Percentiles rank a stretch among this genome's conserved stretches.
These are phyloP conservation scores for Rhyzopertha dominica DNA, from an alignment of 1,140 invertebrate genomes.

Conservation along the genomic window DNA sequence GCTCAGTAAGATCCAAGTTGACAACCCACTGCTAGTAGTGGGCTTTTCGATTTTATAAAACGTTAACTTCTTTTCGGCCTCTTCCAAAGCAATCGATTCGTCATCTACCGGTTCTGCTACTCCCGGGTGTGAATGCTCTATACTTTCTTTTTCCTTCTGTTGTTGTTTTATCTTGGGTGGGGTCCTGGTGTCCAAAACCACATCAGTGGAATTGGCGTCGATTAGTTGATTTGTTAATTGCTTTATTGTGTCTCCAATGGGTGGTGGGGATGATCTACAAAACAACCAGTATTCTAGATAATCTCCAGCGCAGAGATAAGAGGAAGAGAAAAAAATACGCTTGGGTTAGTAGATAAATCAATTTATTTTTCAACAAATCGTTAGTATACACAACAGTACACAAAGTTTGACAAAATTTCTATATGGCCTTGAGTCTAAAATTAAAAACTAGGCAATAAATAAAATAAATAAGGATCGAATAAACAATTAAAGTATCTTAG, in stretches of 20 bases:
- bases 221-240: constrained; percentile 52
- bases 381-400: no score
- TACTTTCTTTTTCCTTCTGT: constrained; percentile 43
- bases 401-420: no score
- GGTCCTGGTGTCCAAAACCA: constrained; percentile 55
- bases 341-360: no score
- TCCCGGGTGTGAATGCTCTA: constrained; percentile 52
- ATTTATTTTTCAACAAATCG: no score
- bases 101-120: constrained; percentile 54
- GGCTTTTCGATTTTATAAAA: constrained; percentile 47
- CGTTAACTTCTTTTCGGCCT: constrained; percentile 37
- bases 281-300: constrained; percentile 11
- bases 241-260: constrained; percentile 50
- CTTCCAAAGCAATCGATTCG: constrained; percentile 44
- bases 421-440: no score
- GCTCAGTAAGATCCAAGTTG: constrained; percentile 71
- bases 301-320: no score
- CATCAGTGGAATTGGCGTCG: constrained; percentile 43
- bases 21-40: constrained; percentile 61
- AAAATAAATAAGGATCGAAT: no score
- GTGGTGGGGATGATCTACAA: constrained; percentile 23
- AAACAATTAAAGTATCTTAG: no score
- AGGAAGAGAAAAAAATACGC: no score
- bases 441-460: no score
- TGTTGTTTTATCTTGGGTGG: constrained; percentile 57